phyloP scores from a whole-genome alignment of 2,888 invertebrate genomes.

The Charanyca ferruginea region DNA sequence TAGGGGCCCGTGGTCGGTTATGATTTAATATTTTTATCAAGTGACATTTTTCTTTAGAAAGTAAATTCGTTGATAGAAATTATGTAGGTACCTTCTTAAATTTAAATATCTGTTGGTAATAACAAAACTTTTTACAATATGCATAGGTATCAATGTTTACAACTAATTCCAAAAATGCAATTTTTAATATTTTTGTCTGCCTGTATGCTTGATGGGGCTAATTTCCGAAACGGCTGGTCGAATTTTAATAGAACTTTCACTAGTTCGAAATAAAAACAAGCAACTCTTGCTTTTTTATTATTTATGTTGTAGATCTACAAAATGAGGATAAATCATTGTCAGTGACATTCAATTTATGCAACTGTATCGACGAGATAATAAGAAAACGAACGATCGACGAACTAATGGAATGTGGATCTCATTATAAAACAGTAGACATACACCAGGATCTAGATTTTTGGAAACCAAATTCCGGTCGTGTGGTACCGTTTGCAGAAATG shows the following conservation, averaged over 20 bases:
- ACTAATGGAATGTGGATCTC: not conserved
- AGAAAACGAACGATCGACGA: not conserved
- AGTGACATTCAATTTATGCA: not conserved
- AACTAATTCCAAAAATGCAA: no score
- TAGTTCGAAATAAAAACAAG: no score
- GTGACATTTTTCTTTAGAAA: conserved; percentile 24
- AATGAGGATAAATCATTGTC: no score
- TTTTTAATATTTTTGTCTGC: no score
- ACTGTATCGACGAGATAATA: not conserved
- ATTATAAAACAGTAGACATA: not conserved
- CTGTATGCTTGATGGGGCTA: no score
- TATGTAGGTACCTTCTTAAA: not conserved
- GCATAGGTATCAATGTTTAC: no score
- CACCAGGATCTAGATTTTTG: not conserved
- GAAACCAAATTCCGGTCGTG: not conserved
- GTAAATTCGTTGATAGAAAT: not conserved
- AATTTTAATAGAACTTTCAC: no score
- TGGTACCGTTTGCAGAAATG: not conserved
- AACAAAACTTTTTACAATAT: no score
- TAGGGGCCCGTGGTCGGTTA: conserved; percentile 61
- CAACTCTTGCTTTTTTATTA: no score
- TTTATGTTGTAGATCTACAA: no score
- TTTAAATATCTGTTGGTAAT: no score
- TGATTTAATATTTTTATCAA: conserved; percentile 5
- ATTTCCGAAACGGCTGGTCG: no score